Conservation (phyloP, 2,797 vertebrate genomes). For the Mus spretus region DNA sequence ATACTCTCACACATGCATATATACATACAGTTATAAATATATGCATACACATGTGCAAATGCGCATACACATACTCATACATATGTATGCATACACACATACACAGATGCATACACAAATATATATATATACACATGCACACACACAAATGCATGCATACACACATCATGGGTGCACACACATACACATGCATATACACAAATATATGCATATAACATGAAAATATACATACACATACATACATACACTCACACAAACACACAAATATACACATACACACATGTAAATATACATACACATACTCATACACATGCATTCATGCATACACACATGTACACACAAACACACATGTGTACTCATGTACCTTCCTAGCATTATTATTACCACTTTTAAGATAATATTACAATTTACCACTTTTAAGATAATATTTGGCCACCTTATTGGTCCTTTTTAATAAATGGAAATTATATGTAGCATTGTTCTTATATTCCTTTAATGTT, state of each 20-base stretch:
- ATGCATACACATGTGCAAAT: too few species aligned
- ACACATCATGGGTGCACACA: not conserved
- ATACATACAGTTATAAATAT: too few species aligned
- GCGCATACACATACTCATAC: too few species aligned
- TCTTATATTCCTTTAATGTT: constrained; percentile 2
- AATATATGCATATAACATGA: not conserved
- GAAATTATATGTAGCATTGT: constrained; percentile 35
- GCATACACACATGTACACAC: not conserved
- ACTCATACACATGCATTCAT: not conserved
- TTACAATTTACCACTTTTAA: not conserved
- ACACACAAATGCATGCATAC: not conserved
- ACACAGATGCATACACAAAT: too few species aligned
- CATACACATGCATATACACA: not conserved
- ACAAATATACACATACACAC: not conserved
- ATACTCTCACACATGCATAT: not conserved
- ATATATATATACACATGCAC: too few species aligned
- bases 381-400: not conserved
- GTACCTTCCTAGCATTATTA: not conserved
- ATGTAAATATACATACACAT: not conserved
- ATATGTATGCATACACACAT: too few species aligned
- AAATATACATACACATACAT: not conserved
- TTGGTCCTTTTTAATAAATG: constrained; percentile 52
- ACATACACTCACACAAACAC: not conserved
- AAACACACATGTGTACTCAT: not conserved
- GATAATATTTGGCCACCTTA: constrained; percentile 2